A percentile compares a stretch with the other conserved stretches of the same genome.
Evolutionary conservation across 2,113 vertebrate genomes (phyloP).

Genomic region (Machaerirhynchus nigripectus): DNA sequence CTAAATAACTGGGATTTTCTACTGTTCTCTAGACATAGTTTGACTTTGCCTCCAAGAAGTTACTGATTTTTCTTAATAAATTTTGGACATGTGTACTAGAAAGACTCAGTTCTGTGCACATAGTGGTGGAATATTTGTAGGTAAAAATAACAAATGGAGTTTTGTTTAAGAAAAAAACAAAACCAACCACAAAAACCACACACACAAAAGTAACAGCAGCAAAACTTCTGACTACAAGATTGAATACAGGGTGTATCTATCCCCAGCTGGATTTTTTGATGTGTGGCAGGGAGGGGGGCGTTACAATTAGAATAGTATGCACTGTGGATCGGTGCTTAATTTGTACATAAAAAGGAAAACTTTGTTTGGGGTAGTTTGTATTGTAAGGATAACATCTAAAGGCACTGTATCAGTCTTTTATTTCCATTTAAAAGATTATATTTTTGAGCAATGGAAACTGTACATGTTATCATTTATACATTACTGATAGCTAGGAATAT

Average conservation of each 20-base stretch:
- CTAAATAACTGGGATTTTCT: background rate
- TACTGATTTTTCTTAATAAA: background rate
- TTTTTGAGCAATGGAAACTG: conserved; percentile 69
- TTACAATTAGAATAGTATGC: conserved; percentile 37
- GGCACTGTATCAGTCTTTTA: conserved; percentile 54
- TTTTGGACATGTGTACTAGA: background rate
- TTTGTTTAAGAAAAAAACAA: background rate
- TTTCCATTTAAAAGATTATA: conserved; percentile 71
- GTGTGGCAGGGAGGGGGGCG: conserved; percentile 21
- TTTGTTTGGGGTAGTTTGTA: conserved; percentile 63
- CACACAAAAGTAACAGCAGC: background rate
- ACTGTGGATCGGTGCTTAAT: conserved; percentile 74
- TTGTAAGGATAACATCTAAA: conserved; percentile 64
- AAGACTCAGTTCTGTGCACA: conserved; percentile 29
- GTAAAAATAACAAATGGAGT: background rate
- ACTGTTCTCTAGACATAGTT: background rate
- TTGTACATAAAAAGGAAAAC: conserved; percentile 68
- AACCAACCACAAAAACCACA: background rate
- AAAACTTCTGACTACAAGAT: background rate
- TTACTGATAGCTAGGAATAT: conserved; percentile 29
- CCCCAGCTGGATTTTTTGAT: conserved; percentile 4
- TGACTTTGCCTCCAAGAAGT: conserved; percentile 2
- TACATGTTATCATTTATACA: conserved; percentile 59
- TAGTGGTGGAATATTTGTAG: background rate
- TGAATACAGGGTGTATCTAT: conserved; percentile 49